Evolutionary conservation across 2,113 vertebrate species (phyloP).

Genomic region (Eolophus roseicapilla): DNA sequence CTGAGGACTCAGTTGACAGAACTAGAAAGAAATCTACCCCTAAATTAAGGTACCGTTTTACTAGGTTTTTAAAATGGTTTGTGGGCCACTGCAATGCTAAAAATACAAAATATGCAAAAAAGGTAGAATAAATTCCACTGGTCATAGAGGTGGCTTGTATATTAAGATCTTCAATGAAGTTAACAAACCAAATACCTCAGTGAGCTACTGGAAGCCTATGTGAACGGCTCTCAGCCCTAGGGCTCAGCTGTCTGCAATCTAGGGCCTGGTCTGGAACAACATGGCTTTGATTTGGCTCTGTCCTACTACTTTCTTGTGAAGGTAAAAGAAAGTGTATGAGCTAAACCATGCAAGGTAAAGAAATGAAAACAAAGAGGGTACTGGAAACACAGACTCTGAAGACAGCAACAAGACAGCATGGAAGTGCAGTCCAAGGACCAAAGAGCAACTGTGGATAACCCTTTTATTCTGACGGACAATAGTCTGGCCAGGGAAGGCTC

Average conservation of each 20-base stretch:
- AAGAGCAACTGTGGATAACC: rapidly evolving
- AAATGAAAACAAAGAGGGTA: not conserved
- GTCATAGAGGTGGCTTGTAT: not conserved
- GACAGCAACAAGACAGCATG: not conserved
- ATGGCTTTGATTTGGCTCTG: not conserved
- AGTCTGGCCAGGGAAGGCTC: not conserved
- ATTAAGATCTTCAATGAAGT: not conserved
- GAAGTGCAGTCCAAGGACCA: not conserved
- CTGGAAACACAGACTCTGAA: not conserved
- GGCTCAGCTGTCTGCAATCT: not conserved
- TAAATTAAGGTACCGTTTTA: not conserved
- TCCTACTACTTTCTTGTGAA: not conserved
- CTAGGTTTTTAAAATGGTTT: not conserved
- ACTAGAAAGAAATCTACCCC: not conserved
- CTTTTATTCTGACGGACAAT: not conserved
- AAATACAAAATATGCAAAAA: not conserved
- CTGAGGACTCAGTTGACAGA: not conserved
- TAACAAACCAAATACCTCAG: not conserved
- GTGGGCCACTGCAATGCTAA: not conserved
- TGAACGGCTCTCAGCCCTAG: not conserved
- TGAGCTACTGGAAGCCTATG: not conserved
- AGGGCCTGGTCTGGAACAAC: not conserved
- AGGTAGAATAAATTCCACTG: not conserved
- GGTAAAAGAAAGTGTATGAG: not conserved
- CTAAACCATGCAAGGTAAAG: not conserved